These are phyloP conservation scores for Aphrocallistes beatrix DNA, from an alignment of 37 sponge, comb jelly and placozoan species.

Conservation along the genomic window DNA sequence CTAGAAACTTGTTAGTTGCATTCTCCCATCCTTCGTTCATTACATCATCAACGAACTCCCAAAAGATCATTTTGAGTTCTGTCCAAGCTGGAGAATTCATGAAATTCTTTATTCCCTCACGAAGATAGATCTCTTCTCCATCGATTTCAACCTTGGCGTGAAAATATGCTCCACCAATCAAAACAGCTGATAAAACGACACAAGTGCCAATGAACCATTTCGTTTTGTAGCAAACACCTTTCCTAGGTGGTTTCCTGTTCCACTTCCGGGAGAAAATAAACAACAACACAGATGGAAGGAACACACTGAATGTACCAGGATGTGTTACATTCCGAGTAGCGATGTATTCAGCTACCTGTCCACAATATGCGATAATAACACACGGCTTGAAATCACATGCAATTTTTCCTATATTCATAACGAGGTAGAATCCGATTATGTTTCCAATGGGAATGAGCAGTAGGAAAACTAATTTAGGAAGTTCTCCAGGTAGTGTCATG, in stretches of 20 bases:
- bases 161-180: background rate
- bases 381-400: conserved; percentile 24
- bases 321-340: conserved; percentile 4
- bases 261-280: background rate
- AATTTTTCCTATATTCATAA: conserved; percentile 50
- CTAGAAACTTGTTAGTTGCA: conserved; percentile 12
- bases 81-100: conserved; percentile 61
- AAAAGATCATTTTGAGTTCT: conserved; percentile 33
- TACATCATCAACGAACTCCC: conserved; percentile 22
- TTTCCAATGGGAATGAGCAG: conserved; percentile 52
- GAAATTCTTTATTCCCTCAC: conserved; percentile 57
- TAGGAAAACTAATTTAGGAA: background rate
- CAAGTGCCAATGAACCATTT: background rate
- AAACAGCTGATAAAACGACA: background rate
- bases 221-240: background rate
- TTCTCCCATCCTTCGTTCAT: conserved; percentile 42
- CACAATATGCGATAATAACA: conserved; percentile 38
- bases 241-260: background rate
- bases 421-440: conserved; percentile 58
- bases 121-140: conserved; percentile 57
- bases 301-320: background rate
- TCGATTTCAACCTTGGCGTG: conserved; percentile 39
- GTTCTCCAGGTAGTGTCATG: conserved; percentile 37
- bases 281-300: background rate
- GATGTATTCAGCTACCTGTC: conserved; percentile 28